Percentiles rank a stretch among this genome's conserved stretches.
phyloP scores from a whole-genome alignment of 1,140 invertebrate genomes.

The Babylonia areolata region DNA sequence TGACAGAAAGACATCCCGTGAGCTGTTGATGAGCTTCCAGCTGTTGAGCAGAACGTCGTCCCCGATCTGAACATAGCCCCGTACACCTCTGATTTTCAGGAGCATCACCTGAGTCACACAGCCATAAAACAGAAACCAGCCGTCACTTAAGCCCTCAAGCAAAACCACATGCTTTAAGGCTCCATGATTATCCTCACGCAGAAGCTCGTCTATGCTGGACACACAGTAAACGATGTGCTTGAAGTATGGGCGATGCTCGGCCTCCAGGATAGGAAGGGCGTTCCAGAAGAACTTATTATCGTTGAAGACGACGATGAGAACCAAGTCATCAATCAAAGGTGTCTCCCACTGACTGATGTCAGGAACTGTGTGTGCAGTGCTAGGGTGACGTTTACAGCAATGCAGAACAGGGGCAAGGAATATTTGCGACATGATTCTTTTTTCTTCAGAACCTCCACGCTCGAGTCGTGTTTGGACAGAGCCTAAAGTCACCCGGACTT shows the following conservation, averaged over 20 bases:
- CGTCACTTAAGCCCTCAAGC: neutral
- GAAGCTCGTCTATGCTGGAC: neutral
- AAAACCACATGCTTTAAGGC: neutral
- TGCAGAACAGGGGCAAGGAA: neutral
- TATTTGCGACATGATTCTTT: too few species aligned
- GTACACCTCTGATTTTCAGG: neutral
- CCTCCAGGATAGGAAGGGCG: constrained; percentile 13
- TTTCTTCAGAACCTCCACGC: neutral
- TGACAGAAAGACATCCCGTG: neutral
- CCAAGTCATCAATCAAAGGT: neutral
- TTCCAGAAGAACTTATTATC: neutral
- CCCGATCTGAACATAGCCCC: neutral
- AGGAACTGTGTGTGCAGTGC: neutral
- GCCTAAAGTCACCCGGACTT: neutral
- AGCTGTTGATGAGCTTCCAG: neutral
- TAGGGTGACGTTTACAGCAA: neutral
- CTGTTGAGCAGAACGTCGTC: neutral
- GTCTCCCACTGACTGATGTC: neutral
- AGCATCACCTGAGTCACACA: constrained; percentile 3
- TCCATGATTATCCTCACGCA: neutral
- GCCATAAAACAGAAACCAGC: constrained; percentile 22
- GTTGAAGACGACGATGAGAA: constrained; percentile 23
- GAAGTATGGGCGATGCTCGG: constrained; percentile 22
- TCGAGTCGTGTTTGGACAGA: neutral
- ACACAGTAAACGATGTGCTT: constrained; percentile 26